These are phyloP conservation scores for Tachina lurida DNA, from an alignment of 2,888 invertebrate species.

Conservation along the genomic window DNA sequence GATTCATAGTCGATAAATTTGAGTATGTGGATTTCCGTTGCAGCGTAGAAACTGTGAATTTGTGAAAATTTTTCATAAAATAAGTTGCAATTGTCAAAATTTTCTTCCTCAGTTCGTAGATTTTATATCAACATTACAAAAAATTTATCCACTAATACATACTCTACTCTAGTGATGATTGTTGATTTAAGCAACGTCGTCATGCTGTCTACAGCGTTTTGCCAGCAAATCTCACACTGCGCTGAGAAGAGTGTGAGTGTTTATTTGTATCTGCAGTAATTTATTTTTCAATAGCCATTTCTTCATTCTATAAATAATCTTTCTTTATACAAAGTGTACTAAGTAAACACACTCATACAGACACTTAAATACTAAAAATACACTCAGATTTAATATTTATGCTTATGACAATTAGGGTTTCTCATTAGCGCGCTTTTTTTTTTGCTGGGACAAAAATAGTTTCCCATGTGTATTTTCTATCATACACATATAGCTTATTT, in stretches of 20 bases:
- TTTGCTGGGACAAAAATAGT: too few species aligned
- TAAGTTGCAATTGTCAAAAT: conserved; percentile 16
- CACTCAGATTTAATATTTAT: conserved; percentile 41
- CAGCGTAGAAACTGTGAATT: neutral
- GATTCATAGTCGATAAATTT: too few species aligned
- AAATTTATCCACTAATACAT: conserved; percentile 23
- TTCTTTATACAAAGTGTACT: conserved; percentile 56
- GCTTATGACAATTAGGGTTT: neutral
- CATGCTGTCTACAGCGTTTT: conserved; percentile 57
- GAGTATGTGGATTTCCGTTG: neutral
- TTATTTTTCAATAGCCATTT: conserved; percentile 68
- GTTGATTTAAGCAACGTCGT: conserved; percentile 58
- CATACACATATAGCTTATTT: too few species aligned
- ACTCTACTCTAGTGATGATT: neutral
- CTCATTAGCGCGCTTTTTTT: too few species aligned
- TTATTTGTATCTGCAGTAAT: conserved; percentile 67
- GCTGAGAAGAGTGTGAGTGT: conserved; percentile 21
- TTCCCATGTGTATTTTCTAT: too few species aligned
- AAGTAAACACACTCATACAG: conserved; percentile 17
- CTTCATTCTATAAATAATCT: conserved; percentile 66
- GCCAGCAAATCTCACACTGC: conserved; percentile 15
- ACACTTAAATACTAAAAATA: conserved; percentile 42
- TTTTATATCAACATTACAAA: conserved; percentile 54
- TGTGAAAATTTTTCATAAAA: neutral
- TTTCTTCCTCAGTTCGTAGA: conserved; percentile 36